Base-by-base conservation (phyloP, 2,797 vertebrate genomes). In the Nothura maculosa region DNA sequence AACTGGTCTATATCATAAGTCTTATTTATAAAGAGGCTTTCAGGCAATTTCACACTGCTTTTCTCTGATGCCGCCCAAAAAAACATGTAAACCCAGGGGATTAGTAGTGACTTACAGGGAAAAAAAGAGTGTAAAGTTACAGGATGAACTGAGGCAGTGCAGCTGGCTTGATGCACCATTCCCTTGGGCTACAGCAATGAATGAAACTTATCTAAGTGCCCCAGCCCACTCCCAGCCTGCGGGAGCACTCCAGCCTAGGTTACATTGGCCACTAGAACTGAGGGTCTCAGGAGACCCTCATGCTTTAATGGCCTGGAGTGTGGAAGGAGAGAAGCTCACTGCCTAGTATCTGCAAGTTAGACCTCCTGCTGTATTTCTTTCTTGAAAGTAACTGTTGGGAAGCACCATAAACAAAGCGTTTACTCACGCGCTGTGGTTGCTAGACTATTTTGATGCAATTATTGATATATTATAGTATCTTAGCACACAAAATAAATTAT, bases 11-110 rank as follows among this genome's bases (percentile, higher is more conserved):
- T 97, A 97, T 95, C 84, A 30, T 97, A 97, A 97, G 96, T 97
- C 97, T 97, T 97, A 97, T 96, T 98, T 98, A 97, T 97, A 98
- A 98, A 96, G 94, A 97, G 97, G 97, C 97, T 98, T 98, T 97
- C 95, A 96, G 95, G 97, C 97, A 98, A 98, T 98, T 98, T 98
- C 98, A 98, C 96, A 98, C 97, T 77, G 94, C 96, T 97, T 98
- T 97, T 97, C 97, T 96, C 94, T 89, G 95, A 97, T 94, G 96
- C 94, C 47, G 91, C 96, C 97, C 96, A 81, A 34, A 93, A 97
- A 98, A 98, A 97, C 97, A 96, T 95, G 97, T 97, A 97, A 98
- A 96, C 98, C 96, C 97, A 6, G 85, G 97, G 97, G 98, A 98
- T 98, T 98, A 98, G 98, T 94, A 95, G 97, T 70, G 93, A 97